A percentile compares a stretch with the other conserved stretches of the same genome.
Conservation (phyloP, 2,113 vertebrate species). For the Bombycilla garrulus region DNA sequence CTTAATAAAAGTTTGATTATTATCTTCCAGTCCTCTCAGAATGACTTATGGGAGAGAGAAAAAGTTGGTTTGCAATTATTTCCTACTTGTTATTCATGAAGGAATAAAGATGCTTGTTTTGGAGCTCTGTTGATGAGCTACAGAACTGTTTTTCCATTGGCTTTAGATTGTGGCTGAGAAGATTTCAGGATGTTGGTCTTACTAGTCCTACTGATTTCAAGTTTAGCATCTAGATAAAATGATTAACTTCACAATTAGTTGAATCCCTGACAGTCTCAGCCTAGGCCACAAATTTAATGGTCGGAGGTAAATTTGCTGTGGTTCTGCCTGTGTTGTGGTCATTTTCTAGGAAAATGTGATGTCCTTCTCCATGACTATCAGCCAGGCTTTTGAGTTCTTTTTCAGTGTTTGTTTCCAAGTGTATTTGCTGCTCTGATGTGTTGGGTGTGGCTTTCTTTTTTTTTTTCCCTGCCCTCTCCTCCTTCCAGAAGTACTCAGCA, state of each 20-base stretch:
- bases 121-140: background rate
- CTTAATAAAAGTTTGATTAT: background rate
- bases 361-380: background rate
- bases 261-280: background rate
- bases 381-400: background rate
- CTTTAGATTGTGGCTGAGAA: background rate
- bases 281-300: background rate
- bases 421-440: constrained; percentile 18
- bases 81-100: background rate
- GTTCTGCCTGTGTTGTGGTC: background rate
- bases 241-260: background rate
- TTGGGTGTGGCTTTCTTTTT: constrained; percentile 43
- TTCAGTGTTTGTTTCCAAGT: background rate
- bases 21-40: background rate
- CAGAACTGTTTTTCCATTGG: background rate
- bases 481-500: constrained; percentile 86
- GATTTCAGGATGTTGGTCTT: background rate
- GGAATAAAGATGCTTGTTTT: background rate
- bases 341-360: background rate
- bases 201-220: background rate
- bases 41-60: background rate
- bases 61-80: background rate
- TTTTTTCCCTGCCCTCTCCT: constrained; percentile 29
- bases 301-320: background rate
- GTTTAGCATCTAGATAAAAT: background rate